A percentile compares a stretch with the other conserved stretches of the same genome.
These are phyloP conservation scores for Solea senegalensis DNA, from an alignment of 2,113 vertebrate species.

Conservation along the genomic window DNA sequence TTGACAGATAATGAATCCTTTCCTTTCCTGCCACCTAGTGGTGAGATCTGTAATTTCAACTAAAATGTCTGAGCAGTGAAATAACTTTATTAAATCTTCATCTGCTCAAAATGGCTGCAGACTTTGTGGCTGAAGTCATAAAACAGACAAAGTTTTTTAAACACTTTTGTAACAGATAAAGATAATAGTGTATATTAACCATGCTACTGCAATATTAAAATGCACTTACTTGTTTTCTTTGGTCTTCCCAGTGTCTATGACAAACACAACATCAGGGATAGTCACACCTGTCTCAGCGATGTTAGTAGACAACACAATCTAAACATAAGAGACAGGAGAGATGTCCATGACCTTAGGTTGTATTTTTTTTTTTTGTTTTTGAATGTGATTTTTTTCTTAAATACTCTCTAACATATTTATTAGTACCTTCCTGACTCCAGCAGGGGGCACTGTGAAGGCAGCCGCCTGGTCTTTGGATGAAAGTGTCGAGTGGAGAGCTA, in stretches of 20 bases:
- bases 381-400: background rate
- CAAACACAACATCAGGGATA: conserved; percentile 97
- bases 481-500: conserved; percentile 94
- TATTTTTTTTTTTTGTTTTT: background rate
- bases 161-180: too few relatives aligned
- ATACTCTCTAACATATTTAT: background rate
- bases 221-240: conserved; percentile 94
- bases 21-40: too few relatives aligned
- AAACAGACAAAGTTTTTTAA: too few relatives aligned
- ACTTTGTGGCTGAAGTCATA: too few relatives aligned
- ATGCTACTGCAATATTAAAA: background rate
- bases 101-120: too few relatives aligned
- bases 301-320: conserved; percentile 98
- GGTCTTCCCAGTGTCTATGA: conserved; percentile 94
- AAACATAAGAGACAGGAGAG: conserved; percentile 46
- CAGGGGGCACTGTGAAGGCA: conserved; percentile 91
- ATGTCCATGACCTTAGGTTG: background rate
- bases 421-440: conserved; percentile 92
- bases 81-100: too few relatives aligned
- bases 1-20: too few relatives aligned
- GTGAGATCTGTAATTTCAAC: too few relatives aligned
- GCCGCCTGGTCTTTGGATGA: conserved; percentile 94
- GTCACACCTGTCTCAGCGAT: conserved; percentile 98
- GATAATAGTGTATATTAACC: too few relatives aligned
- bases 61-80: too few relatives aligned